Evolutionary conservation across 2,113 vertebrate genomes (phyloP).

Genomic region (Pollachius pollachius): DNA sequence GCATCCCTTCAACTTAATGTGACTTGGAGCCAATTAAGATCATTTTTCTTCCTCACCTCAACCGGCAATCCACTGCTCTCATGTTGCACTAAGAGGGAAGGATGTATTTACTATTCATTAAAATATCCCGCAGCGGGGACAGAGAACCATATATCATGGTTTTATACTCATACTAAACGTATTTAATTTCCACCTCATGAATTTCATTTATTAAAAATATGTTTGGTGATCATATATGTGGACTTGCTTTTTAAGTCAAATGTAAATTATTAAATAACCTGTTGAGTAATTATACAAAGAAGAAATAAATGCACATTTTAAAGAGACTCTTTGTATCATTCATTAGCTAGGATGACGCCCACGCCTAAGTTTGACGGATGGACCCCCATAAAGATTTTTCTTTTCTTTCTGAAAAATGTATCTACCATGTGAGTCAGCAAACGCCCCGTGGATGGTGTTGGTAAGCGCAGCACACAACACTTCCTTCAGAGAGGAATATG

Average conservation of each 20-base stretch:
- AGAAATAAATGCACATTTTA: slow-evolving; percentile 52
- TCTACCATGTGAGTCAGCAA: slow-evolving; percentile 39
- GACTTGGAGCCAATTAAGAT: slow-evolving; percentile 41
- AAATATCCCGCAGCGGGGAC: slow-evolving; percentile 27
- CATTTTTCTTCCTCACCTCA: slow-evolving; percentile 16
- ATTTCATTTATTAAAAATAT: slow-evolving; percentile 14
- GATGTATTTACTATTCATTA: slow-evolving; percentile 40
- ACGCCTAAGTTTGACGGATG: slow-evolving; percentile 46
- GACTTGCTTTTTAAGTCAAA: slow-evolving; percentile 46
- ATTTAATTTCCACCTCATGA: slow-evolving; percentile 35
- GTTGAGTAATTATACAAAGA: slow-evolving; percentile 25
- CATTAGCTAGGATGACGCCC: slow-evolving; percentile 33
- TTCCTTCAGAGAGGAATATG: slow-evolving; percentile 43
- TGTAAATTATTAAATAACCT: slow-evolving; percentile 49
- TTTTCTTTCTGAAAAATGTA: slow-evolving; percentile 52
- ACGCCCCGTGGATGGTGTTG: slow-evolving; percentile 42
- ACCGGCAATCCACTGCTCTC: background rate
- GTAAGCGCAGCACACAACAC: slow-evolving; percentile 31
- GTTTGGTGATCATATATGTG: slow-evolving; percentile 33
- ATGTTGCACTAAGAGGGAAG: slow-evolving; percentile 14
- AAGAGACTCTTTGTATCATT: slow-evolving; percentile 33
- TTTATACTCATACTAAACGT: slow-evolving; percentile 50
- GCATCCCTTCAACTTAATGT: slow-evolving; percentile 18
- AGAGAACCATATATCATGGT: slow-evolving; percentile 28
- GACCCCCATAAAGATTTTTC: slow-evolving; percentile 17